Evolutionary conservation across 2,797 vertebrate genomes (phyloP).

Genomic region (Lagocephalus sceleratus): DNA sequence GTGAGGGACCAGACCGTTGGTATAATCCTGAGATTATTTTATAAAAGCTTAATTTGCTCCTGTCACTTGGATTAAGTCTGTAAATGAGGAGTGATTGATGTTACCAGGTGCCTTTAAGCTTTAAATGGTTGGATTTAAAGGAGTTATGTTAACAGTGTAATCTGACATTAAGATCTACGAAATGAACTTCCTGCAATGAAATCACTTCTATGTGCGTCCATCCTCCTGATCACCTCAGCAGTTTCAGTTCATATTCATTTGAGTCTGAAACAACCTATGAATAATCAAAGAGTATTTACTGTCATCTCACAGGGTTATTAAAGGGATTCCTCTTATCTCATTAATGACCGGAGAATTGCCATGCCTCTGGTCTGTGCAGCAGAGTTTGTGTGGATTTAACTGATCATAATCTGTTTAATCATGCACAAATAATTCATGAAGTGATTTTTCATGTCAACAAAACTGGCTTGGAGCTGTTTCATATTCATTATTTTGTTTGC

Average conservation of each 20-base stretch:
- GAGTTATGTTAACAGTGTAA: too few relatives aligned
- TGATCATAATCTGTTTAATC: conserved; percentile 2
- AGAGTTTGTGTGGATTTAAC: not conserved
- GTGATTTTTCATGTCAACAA: not conserved
- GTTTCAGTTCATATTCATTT: conserved; percentile 10
- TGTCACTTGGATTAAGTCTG: conserved; percentile 36
- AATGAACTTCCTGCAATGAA: conserved; percentile 2
- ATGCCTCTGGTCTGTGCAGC: not conserved
- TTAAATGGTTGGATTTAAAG: too few relatives aligned
- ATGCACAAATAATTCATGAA: not conserved
- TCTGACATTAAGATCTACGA: too few relatives aligned
- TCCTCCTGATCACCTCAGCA: not conserved
- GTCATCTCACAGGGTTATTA: conserved; percentile 10
- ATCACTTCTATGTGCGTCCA: not conserved
- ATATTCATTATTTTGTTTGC: conserved; percentile 1
- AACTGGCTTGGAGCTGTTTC: not conserved
- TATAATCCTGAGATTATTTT: conserved; percentile 48
- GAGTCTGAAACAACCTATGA: conserved; percentile 1
- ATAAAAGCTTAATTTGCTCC: conserved; percentile 32
- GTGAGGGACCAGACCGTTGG: conserved; percentile 34
- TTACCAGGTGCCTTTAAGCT: too few relatives aligned
- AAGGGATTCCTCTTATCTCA: conserved; percentile 16
- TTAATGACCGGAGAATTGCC: conserved; percentile 9
- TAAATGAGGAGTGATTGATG: too few relatives aligned
- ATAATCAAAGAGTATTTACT: conserved; percentile 7